A percentile compares a stretch with the other conserved stretches of the same genome.
These are phyloP conservation scores for Amblyopsis rosae DNA, from an alignment of 2,113 vertebrate species.

Conservation along the genomic window DNA sequence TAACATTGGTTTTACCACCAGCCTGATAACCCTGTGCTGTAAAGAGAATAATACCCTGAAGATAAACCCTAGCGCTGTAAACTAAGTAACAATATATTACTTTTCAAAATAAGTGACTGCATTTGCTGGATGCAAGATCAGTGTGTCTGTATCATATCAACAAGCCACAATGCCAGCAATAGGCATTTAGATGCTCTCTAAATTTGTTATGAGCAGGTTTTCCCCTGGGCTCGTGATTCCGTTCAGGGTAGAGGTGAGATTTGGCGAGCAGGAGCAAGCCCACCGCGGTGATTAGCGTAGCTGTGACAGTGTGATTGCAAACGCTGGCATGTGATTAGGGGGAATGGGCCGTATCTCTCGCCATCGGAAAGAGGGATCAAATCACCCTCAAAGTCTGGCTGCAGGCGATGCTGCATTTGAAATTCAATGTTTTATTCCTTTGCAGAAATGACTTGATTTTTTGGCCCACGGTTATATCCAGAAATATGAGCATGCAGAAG, in stretches of 20 bases:
- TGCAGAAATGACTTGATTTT: conserved; percentile 75
- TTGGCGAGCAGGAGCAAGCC: conserved; percentile 45
- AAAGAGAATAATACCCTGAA: conserved; percentile 1
- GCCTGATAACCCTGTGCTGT: conserved; percentile 2
- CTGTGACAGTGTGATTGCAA: conserved; percentile 71
- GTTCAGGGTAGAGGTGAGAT: conserved; percentile 8
- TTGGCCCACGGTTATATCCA: conserved; percentile 64
- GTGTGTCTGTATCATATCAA: background rate
- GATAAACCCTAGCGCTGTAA: background rate
- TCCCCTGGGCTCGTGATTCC: conserved; percentile 34
- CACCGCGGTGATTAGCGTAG: conserved; percentile 65
- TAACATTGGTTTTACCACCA: background rate
- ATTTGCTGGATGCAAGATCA: background rate
- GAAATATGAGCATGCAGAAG: conserved; percentile 44
- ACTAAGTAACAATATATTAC: too few species aligned
- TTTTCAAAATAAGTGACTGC: background rate
- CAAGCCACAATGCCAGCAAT: background rate
- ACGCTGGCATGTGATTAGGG: conserved; percentile 72
- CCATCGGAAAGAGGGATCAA: conserved; percentile 72
- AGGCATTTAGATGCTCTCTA: background rate
- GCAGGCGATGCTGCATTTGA: conserved; percentile 69
- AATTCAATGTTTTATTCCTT: conserved; percentile 75
- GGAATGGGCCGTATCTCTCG: conserved; percentile 69
- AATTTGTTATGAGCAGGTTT: conserved; percentile 28
- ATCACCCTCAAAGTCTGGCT: conserved; percentile 74